Evolutionary conservation across 2,113 vertebrate species (phyloP), one percentile per base, ranked within the genome.

Genomic region (Origma solitaria): DNA sequence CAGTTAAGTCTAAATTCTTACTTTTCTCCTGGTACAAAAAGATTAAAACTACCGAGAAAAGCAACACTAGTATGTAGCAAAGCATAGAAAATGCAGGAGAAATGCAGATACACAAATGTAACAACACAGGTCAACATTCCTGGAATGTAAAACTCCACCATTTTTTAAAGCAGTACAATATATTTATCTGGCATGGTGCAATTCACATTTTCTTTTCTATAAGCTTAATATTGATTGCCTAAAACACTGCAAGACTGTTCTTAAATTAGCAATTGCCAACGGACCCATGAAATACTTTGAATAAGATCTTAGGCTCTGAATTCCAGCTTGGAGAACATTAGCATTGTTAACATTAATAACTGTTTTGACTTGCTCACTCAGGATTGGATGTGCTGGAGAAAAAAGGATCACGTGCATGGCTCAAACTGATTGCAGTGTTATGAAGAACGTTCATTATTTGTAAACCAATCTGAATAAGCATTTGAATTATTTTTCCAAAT

Each of bases 331-430:
- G 45, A 86, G 24, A 54, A 68, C 1, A 7, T 35, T 13, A 60
- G n/a, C 45, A 40, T 12, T 35, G 47, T 31, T 24, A 77, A 72
- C 13, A 37, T 1, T 54, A n/a, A 17, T 40, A 68, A 60, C 27
- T 88, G 23, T 47, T 90, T 62, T 56, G 24, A 75, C 22, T 88
- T 81, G 50, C 44, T 70, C n/a, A 11, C 42, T 76, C n/a, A 49
- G 35, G n/a, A 50, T 2, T 75, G 57, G 49, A 49, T 28, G 28
- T 49, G 49, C 37, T 72, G 53, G 70, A 62, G 35, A 65, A 70
- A 42, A 20, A 57, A 69, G 9, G 33, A 71, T 35, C 35, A n/a
- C 20, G 28, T 2, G n/a, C 7, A 44, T 0, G 0, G 25, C 45
- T 76, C 58, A 57, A 27, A 72, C 58, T 50, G 47, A 86, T 35